phyloP scores from a whole-genome alignment of 2,797 vertebrate species.

The Spinus olivaceus region DNA sequence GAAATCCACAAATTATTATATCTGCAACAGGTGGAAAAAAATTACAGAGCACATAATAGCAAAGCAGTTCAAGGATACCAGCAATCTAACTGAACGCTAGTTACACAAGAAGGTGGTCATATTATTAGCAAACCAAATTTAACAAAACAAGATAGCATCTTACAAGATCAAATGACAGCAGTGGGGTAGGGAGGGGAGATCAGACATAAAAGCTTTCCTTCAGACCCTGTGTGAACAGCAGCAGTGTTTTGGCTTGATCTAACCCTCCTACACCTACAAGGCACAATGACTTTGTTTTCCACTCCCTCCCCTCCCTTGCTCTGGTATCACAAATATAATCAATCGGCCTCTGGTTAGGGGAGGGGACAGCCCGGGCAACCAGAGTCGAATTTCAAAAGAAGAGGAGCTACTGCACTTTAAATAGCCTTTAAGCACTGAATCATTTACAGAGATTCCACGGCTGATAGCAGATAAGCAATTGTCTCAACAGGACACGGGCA shows the following conservation, averaged over 20 bases:
- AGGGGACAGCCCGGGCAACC: background rate
- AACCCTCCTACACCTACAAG: background rate
- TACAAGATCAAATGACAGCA: background rate
- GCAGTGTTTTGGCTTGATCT: background rate
- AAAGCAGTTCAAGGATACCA: background rate
- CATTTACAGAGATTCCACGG: background rate
- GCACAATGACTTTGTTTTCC: background rate
- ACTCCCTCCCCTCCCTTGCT: background rate
- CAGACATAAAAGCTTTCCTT: background rate
- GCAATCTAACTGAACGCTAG: background rate
- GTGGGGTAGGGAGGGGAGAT: background rate
- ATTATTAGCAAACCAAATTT: background rate
- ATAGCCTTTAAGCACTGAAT: background rate
- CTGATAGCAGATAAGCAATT: background rate
- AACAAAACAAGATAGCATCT: background rate
- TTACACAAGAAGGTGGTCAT: background rate
- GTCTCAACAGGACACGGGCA: background rate
- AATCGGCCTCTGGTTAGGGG: background rate
- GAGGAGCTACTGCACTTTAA: background rate
- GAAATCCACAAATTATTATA: background rate
- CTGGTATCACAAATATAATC: background rate
- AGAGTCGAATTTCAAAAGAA: background rate
- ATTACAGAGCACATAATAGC: accelerated
- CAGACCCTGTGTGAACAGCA: background rate
- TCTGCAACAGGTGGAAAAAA: background rate